phyloP scores from a whole-genome alignment of 1,140 invertebrate species.

The Diplogasteroides magnus region DNA sequence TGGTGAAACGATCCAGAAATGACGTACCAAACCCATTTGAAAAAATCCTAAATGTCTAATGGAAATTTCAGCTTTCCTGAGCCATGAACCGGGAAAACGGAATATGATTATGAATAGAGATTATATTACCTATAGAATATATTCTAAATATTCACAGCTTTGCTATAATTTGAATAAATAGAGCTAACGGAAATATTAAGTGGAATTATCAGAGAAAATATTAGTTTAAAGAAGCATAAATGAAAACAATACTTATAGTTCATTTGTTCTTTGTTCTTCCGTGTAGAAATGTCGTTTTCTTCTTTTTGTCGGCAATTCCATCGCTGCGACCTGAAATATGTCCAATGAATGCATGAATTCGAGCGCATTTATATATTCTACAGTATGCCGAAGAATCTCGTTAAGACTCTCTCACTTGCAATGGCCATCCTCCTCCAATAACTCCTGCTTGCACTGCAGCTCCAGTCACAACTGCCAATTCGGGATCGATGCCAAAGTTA shows the following conservation, averaged over 20 bases:
- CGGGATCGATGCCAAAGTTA: conserved; percentile 60
- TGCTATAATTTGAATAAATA: not conserved
- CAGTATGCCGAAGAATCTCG: not conserved
- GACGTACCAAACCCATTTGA: too few species aligned
- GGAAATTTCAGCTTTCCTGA: too few species aligned
- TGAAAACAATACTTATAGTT: not conserved
- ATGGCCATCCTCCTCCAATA: conserved; percentile 61
- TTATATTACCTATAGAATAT: too few species aligned
- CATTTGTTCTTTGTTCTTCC: not conserved
- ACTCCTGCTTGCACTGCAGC: conserved; percentile 62
- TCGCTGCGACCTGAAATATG: conserved; percentile 56
- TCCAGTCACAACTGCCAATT: conserved; percentile 60
- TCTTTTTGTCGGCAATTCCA: conserved; percentile 57
- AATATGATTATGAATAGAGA: too few species aligned
- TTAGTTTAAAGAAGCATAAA: too few species aligned
- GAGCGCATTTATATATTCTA: too few species aligned
- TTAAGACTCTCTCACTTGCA: conserved; percentile 40
- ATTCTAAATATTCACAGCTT: too few species aligned
- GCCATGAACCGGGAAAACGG: too few species aligned
- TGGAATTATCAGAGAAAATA: not conserved
- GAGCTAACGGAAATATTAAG: not conserved
- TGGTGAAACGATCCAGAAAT: too few species aligned
- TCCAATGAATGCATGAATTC: not conserved
- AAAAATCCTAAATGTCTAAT: too few species aligned
- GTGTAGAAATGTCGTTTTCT: conserved; percentile 57